Evolutionary conservation across 2,888 invertebrate genomes (phyloP).

Genomic region (Caenorhabditis virilis): DNA sequence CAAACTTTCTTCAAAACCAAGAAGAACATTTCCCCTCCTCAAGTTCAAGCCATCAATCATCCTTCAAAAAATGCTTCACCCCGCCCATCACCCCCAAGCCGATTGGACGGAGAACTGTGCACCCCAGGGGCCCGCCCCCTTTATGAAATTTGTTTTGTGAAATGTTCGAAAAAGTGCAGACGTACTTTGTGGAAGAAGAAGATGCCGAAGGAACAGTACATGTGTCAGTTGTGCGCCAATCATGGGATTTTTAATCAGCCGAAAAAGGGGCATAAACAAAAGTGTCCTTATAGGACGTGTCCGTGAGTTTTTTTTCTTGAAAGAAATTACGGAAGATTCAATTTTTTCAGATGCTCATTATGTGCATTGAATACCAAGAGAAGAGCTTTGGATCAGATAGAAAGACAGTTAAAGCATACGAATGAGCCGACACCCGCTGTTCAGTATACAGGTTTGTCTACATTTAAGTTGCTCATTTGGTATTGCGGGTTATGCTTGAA

Average conservation of each 20-base stretch:
- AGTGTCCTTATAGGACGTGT: conserved; percentile 63
- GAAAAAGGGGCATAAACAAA: conserved; percentile 68
- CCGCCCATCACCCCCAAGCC: too few species aligned
- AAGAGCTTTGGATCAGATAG: conserved; percentile 65
- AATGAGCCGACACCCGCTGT: conserved; percentile 17
- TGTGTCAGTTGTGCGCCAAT: conserved; percentile 69
- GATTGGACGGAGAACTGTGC: too few species aligned
- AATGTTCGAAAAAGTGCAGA: too few species aligned
- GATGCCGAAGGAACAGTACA: conserved; percentile 69
- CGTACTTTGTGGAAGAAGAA: too few species aligned
- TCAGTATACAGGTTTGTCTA: neutral
- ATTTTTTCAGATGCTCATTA: conserved; percentile 52
- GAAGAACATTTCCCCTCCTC: too few species aligned
- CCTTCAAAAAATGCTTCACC: too few species aligned
- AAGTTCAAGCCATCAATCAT: too few species aligned
- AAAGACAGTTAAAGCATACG: conserved; percentile 48
- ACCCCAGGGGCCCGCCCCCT: conserved; percentile 16
- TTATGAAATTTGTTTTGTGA: neutral
- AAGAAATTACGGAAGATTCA: neutral
- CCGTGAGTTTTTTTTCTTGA: conserved; percentile 48
- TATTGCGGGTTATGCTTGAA: too few species aligned
- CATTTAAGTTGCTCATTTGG: neutral
- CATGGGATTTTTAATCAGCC: conserved; percentile 68
- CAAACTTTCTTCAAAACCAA: too few species aligned
- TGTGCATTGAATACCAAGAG: conserved; percentile 66